These are phyloP conservation scores for Corvus hawaiiensis DNA, from an alignment of 2,113 vertebrate species.

Conservation along the genomic window DNA sequence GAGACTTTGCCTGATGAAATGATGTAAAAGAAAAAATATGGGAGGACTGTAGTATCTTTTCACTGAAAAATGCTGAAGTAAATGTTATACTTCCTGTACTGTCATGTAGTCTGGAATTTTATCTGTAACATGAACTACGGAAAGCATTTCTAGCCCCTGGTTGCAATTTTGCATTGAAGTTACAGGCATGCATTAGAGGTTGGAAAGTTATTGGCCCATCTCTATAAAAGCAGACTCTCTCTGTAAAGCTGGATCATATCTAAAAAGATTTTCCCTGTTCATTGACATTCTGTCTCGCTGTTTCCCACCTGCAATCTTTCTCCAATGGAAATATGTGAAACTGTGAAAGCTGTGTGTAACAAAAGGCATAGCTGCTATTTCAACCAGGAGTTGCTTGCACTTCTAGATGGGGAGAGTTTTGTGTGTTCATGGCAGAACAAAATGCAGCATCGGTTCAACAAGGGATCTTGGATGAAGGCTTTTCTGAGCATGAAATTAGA, in stretches of 20 bases:
- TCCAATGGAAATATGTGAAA: background rate
- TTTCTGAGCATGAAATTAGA: background rate
- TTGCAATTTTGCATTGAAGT: background rate
- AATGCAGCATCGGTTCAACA: fast-evolving
- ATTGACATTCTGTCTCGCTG: background rate
- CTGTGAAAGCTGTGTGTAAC: background rate
- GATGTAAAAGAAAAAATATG: background rate
- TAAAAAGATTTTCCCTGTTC: fast-evolving
- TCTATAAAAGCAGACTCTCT: background rate
- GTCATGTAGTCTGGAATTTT: background rate
- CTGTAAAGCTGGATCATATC: fast-evolving
- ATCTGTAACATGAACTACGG: background rate
- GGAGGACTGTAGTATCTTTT: background rate
- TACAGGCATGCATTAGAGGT: background rate
- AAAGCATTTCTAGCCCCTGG: background rate
- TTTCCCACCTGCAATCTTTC: background rate
- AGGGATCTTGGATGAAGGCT: background rate
- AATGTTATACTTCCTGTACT: background rate
- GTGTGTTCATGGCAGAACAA: background rate
- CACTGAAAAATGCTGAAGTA: background rate
- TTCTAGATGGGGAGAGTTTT: background rate
- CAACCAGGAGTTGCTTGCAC: background rate
- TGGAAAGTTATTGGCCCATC: background rate
- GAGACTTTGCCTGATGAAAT: background rate
- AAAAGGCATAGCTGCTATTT: background rate